Evolutionary conservation across 2,113 vertebrate species (phyloP).

Genomic region (Garra rufa): DNA sequence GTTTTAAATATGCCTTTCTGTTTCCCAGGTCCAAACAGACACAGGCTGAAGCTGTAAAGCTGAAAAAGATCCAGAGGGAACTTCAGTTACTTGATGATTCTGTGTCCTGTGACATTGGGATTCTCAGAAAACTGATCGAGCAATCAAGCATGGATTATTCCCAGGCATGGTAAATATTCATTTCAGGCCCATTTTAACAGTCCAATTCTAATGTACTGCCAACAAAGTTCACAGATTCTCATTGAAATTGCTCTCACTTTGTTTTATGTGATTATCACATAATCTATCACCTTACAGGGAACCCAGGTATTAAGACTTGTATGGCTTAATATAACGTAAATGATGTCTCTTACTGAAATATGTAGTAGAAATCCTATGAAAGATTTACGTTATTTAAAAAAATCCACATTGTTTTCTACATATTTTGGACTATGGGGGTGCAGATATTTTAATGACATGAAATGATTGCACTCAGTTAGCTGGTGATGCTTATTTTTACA

Average conservation of each 20-base stretch:
- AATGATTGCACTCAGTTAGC: too few species aligned
- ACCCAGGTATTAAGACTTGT: too few species aligned
- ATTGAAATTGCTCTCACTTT: background rate
- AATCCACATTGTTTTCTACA: too few species aligned
- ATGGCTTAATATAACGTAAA: too few species aligned
- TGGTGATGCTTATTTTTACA: too few species aligned
- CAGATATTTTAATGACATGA: too few species aligned
- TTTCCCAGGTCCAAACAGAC: conserved; percentile 89
- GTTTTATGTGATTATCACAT: background rate
- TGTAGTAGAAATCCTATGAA: too few species aligned
- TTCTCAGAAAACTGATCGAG: conserved; percentile 89
- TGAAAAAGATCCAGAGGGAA: conserved; percentile 92
- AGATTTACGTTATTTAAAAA: too few species aligned
- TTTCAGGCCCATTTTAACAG: background rate
- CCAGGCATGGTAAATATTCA: conserved; percentile 79
- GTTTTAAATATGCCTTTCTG: background rate
- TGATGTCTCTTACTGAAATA: too few species aligned
- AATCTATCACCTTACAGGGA: background rate
- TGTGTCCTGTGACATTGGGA: conserved; percentile 91
- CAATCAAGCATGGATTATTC: conserved; percentile 91
- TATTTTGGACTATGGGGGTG: too few species aligned
- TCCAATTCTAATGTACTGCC: background rate
- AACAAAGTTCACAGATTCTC: background rate
- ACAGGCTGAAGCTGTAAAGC: conserved; percentile 89
- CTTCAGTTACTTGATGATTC: conserved; percentile 92